Evolutionary conservation across 2,797 vertebrate genomes (phyloP).

Genomic region (Anisognathus igniventris): DNA sequence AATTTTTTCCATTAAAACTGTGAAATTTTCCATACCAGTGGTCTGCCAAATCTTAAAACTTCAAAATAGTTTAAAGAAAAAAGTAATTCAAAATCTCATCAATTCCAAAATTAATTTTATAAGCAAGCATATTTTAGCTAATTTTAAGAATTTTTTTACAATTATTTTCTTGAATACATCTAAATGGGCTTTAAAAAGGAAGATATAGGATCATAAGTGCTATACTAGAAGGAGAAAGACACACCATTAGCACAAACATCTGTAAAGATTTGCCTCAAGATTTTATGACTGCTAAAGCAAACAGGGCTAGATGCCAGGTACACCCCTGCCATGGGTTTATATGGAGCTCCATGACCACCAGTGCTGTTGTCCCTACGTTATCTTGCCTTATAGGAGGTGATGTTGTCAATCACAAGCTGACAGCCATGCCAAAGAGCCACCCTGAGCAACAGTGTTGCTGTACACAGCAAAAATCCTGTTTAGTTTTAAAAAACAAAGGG

Average conservation of each 20-base stretch:
- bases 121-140: neutral
- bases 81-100: neutral
- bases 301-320: neutral
- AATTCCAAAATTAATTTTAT: neutral
- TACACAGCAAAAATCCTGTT: neutral
- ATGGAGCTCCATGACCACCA: neutral
- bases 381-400: neutral
- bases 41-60: neutral
- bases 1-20: neutral
- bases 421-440: neutral
- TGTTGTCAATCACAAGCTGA: neutral
- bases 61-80: neutral
- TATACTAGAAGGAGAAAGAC: neutral
- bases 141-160: neutral
- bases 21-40: neutral
- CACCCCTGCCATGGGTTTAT: neutral
- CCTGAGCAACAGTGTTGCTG: neutral
- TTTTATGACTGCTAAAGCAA: neutral
- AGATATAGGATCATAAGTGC: neutral
- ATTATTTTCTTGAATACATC: neutral
- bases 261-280: neutral
- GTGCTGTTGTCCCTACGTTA: neutral
- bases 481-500: neutral
- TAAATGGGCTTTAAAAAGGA: neutral
- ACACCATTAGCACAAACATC: neutral